Evolutionary conservation across 2,888 invertebrate species (phyloP), one percentile per base, ranked within the genome.

Genomic region (Heliconius erato): DNA sequence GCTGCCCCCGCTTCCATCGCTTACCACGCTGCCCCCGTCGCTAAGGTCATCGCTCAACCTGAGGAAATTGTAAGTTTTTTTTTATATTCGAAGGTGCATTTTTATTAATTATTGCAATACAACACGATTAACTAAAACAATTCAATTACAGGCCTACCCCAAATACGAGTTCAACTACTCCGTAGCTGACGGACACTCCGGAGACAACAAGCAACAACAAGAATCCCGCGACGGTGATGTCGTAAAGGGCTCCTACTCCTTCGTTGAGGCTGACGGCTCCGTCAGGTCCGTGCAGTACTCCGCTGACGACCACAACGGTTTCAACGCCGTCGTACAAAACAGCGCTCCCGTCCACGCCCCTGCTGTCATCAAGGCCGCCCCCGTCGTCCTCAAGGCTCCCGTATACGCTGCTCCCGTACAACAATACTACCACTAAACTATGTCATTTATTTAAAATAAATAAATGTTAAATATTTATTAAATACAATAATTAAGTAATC

Each of bases 211-310:
- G 90, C 91, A 92, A 85, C 95, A 95, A 89, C 94, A 95, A 85
- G 96, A 96, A 86, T 85, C 88, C 84, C 92, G 94, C 84, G 95
- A 96, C 81, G 96, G 96, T 81, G 96, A 96, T 87, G 92, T 91
- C 2, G 96, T 96, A 80, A 94, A 96, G 89, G 96, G 96, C 84
- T 92, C 94, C 19, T 96, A 96, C 94, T 95, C 96, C 28, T 91
- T 96, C 87, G 94, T 95, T 85, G 96, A 96, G 88, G 95, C 96
- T 78, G 96, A 96, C 88, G 96, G 96, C 88, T 96, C 96, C 91
- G 89, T 95, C 89, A 93, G 96, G 89, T 95, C 89, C 92, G 96
- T 96, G 79, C 94, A 95, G 87, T 35, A 35, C 35, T 85, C 94
- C 87, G 95, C 96, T 85, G 95, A 96, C 84, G 94, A 94, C 88